Conservation (phyloP, 2,888 invertebrate genomes). For the Philopedon plagiatum region DNA sequence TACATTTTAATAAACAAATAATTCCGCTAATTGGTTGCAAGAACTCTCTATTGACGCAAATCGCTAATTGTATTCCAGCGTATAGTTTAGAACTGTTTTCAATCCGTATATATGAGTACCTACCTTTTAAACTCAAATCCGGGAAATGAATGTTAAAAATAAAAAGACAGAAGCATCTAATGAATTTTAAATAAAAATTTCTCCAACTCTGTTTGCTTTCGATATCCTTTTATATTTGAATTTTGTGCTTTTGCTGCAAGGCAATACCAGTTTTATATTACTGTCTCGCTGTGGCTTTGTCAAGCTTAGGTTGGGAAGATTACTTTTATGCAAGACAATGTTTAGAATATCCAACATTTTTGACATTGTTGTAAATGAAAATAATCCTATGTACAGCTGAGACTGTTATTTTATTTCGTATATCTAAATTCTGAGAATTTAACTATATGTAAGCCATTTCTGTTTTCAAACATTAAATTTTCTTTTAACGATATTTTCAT, state of each 20-base stretch:
- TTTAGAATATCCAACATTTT: slow-evolving; percentile 11
- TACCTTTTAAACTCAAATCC: not conserved
- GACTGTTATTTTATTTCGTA: slow-evolving; percentile 5
- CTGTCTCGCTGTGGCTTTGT: slow-evolving; percentile 33
- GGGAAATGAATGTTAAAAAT: not conserved
- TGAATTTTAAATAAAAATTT: slow-evolving; percentile 40
- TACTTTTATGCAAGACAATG: slow-evolving; percentile 32
- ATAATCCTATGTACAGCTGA: slow-evolving; percentile 13
- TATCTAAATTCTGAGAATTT: not conserved
- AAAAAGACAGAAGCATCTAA: slow-evolving; percentile 6
- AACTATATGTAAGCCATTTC: too few species aligned
- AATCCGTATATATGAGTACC: too few species aligned
- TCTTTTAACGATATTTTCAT: too few species aligned
- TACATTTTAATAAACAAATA: too few species aligned
- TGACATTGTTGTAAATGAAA: slow-evolving; percentile 5
- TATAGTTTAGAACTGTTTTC: too few species aligned
- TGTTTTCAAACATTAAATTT: not conserved
- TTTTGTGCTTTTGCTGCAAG: slow-evolving; percentile 24
- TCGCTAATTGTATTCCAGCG: too few species aligned
- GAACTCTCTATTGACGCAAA: too few species aligned
- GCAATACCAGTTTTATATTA: slow-evolving; percentile 38
- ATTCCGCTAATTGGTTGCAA: too few species aligned
- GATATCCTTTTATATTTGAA: slow-evolving; percentile 37
- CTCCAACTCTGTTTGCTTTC: slow-evolving; percentile 26
- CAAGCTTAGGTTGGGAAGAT: slow-evolving; percentile 28